Conservation (phyloP, 2,113 vertebrate species). For the Neogobius melanostomus region DNA sequence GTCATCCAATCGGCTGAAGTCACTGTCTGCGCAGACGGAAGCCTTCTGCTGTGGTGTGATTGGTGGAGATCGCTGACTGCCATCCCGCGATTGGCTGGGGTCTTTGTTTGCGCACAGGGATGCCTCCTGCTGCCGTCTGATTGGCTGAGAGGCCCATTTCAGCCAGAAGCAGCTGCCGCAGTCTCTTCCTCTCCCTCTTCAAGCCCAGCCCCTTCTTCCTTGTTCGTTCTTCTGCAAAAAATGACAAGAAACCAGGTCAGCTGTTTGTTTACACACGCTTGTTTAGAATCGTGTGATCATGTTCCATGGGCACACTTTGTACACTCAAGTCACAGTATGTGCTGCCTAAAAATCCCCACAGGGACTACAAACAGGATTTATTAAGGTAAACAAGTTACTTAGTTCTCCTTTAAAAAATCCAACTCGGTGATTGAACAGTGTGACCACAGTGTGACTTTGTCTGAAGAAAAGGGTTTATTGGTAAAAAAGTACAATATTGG, state of each 20-base stretch:
- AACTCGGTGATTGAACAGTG: too few relatives aligned
- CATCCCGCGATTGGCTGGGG: background rate
- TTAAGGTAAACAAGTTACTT: too few relatives aligned
- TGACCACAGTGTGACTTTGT: too few relatives aligned
- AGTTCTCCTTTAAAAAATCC: too few relatives aligned
- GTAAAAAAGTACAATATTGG: too few relatives aligned
- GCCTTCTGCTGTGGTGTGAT: background rate
- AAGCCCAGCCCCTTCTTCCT: slow-evolving; percentile 39
- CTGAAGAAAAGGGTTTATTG: too few relatives aligned
- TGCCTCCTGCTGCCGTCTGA: slow-evolving; percentile 3
- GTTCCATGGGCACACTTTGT: too few relatives aligned
- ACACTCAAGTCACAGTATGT: too few relatives aligned
- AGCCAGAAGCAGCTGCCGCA: slow-evolving; percentile 24
- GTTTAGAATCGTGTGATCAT: background rate
- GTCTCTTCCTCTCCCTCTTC: slow-evolving; percentile 46
- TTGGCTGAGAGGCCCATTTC: slow-evolving; percentile 9
- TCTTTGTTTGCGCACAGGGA: background rate
- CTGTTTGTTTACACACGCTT: background rate
- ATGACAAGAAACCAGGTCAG: background rate
- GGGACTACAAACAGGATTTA: too few relatives aligned
- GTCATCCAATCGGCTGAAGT: background rate
- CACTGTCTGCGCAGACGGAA: too few relatives aligned
- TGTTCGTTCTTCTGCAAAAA: slow-evolving; percentile 50
- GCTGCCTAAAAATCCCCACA: too few relatives aligned
- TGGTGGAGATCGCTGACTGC: too few relatives aligned